Conservation (phyloP, 2,888 invertebrate genomes). For the Apodemia zela region DNA sequence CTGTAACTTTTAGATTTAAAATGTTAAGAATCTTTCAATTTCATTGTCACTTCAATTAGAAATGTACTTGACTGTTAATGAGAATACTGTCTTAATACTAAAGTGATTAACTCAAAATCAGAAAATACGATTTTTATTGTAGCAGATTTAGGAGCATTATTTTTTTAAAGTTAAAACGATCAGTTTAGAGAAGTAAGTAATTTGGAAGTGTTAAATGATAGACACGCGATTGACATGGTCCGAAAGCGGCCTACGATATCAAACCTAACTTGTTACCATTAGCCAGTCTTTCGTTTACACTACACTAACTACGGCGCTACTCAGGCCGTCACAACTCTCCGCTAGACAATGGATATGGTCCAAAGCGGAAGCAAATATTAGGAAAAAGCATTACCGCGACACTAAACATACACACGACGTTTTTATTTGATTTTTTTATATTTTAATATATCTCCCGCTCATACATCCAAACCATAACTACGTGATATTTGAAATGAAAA, state of each 20-base stretch:
- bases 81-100: too few relatives aligned
- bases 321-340: conserved; percentile 18
- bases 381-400: conserved; percentile 12
- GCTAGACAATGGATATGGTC: conserved; percentile 24
- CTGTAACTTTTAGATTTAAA: too few relatives aligned
- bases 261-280: conserved; percentile 59
- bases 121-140: background rate
- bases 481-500: background rate
- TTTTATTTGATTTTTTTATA: conserved; percentile 2
- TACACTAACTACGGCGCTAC: conserved; percentile 43
- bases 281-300: conserved; percentile 78
- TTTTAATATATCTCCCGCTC: conserved; percentile 7
- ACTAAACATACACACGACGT: conserved; percentile 13
- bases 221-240: conserved; percentile 17
- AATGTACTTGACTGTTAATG: too few relatives aligned
- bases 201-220: background rate
- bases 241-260: conserved; percentile 29
- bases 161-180: background rate
- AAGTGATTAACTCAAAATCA: too few relatives aligned
- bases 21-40: background rate
- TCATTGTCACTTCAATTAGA: background rate
- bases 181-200: background rate
- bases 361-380: conserved; percentile 19
- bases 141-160: background rate
- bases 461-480: conserved; percentile 8